Conservation (phyloP, 2,113 vertebrate genomes). For the Budorcas taxicolor region DNA sequence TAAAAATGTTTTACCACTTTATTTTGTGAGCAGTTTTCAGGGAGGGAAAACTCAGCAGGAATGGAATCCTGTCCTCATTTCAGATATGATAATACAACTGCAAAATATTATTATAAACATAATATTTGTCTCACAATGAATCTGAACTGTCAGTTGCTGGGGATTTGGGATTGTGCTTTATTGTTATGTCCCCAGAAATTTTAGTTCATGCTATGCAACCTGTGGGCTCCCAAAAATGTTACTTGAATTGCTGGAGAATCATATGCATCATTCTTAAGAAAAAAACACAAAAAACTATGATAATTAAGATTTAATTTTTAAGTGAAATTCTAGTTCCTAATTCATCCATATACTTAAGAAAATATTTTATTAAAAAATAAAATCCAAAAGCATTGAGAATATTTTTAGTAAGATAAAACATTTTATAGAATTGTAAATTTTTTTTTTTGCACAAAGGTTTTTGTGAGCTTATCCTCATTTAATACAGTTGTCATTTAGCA, state of each 20-base stretch:
- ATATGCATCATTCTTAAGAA: neutral
- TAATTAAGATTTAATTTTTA: slow-evolving; percentile 6
- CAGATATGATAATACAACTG: neutral
- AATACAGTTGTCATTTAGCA: neutral
- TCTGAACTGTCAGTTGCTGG: neutral
- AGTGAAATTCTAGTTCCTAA: slow-evolving; percentile 14
- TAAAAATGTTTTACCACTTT: slow-evolving; percentile 23
- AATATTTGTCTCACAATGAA: slow-evolving; percentile 23
- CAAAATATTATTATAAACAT: slow-evolving; percentile 23
- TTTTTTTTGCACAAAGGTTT: neutral
- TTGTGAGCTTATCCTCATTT: neutral
- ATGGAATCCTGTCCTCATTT: neutral
- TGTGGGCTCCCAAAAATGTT: neutral
- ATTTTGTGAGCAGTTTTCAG: neutral
- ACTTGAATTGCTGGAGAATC: slow-evolving; percentile 11
- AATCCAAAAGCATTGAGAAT: neutral
- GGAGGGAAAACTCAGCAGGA: neutral
- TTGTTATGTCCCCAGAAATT: neutral
- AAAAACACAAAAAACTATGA: neutral
- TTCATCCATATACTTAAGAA: neutral
- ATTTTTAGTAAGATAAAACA: neutral
- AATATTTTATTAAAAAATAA: neutral
- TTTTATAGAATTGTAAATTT: slow-evolving; percentile 15
- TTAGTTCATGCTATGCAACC: neutral
- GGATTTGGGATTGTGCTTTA: slow-evolving; percentile 14